A percentile compares a stretch with the other conserved stretches of the same genome.
Evolutionary conservation across 2,113 vertebrate genomes (phyloP).

Genomic region (Tupaia tana): DNA sequence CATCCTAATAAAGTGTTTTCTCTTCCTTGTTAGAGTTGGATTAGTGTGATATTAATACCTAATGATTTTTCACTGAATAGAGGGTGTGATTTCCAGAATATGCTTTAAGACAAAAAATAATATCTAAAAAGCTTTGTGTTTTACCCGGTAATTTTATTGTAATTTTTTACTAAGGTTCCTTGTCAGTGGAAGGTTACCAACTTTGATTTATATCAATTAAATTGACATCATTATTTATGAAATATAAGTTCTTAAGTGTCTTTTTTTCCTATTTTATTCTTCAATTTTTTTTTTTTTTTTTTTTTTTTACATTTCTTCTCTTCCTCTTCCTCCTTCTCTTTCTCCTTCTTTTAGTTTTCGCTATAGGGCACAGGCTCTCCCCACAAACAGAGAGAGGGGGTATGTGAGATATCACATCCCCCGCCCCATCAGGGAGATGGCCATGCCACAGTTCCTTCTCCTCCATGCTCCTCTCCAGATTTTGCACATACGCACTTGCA

Average conservation of each 20-base stretch:
- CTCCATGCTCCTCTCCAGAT: too few relatives aligned
- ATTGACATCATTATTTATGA: background rate
- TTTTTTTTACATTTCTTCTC: too few relatives aligned
- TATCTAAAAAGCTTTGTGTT: background rate
- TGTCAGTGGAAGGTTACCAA: background rate
- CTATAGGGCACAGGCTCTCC: too few relatives aligned
- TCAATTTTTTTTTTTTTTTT: background rate
- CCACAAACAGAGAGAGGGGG: too few relatives aligned
- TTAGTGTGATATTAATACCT: background rate
- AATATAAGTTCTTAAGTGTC: background rate
- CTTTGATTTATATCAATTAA: slow-evolving; percentile 36
- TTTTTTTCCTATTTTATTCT: background rate
- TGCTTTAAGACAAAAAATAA: slow-evolving; percentile 21
- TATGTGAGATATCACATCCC: too few relatives aligned
- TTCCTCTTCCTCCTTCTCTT: too few relatives aligned
- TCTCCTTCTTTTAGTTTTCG: too few relatives aligned
- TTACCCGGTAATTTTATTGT: slow-evolving; percentile 2
- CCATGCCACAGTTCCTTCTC: too few relatives aligned
- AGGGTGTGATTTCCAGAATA: background rate
- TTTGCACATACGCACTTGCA: too few relatives aligned
- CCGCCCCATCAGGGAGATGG: too few relatives aligned
- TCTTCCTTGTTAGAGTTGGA: background rate
- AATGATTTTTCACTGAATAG: slow-evolving; percentile 3
- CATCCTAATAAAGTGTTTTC: background rate
- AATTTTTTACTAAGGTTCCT: background rate